Evolutionary conservation across 2,113 vertebrate genomes (phyloP).

Genomic region (Rostratula benghalensis): DNA sequence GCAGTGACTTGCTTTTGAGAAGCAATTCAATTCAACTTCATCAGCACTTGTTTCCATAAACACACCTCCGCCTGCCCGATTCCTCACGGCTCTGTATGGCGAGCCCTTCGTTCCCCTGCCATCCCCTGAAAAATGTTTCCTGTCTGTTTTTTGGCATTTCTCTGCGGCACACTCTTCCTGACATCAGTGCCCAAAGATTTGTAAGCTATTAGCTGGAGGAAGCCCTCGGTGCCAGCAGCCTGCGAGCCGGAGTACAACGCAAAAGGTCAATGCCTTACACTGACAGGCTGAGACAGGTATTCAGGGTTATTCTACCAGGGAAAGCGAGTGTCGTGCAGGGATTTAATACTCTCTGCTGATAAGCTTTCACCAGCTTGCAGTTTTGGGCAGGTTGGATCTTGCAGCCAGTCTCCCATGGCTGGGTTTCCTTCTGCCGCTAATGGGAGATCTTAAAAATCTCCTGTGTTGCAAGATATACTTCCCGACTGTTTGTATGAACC

Average conservation of each 20-base stretch:
- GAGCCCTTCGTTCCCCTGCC: not conserved
- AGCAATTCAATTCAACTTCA: constrained; percentile 59
- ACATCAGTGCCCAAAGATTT: constrained; percentile 10
- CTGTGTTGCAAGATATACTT: not conserved
- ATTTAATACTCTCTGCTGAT: constrained; percentile 17
- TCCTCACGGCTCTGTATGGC: not conserved
- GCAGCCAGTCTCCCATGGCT: not conserved
- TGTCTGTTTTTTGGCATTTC: not conserved
- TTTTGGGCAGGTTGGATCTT: constrained; percentile 26
- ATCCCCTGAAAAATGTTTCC: not conserved
- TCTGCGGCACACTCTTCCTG: not conserved
- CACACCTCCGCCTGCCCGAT: not conserved
- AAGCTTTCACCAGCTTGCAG: not conserved
- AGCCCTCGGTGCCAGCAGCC: not conserved
- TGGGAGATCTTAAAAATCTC: constrained; percentile 33
- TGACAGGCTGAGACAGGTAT: constrained; percentile 44
- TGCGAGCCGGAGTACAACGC: not conserved
- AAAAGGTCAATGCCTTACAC: constrained; percentile 41
- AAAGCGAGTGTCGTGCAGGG: not conserved
- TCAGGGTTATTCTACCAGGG: not conserved
- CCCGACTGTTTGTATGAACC: constrained; percentile 25
- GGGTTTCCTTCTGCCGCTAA: constrained; percentile 3
- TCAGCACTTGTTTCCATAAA: constrained; percentile 55
- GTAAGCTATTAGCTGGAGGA: constrained; percentile 47
- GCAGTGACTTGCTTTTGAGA: constrained; percentile 42